phyloP scores from a whole-genome alignment of 2,888 invertebrate genomes.

The Rotaria socialis region DNA sequence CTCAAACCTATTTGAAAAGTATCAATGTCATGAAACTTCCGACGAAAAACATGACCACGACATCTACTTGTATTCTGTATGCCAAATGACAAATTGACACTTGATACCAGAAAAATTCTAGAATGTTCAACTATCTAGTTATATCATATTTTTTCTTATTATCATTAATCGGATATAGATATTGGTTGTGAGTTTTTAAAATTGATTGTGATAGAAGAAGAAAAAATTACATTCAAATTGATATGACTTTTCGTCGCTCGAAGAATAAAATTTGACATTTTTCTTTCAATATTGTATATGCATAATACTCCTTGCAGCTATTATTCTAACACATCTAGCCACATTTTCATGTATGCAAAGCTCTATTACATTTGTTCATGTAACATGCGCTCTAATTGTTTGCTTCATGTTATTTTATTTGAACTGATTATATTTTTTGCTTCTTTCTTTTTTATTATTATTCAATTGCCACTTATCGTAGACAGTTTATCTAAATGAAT shows the following conservation, averaged over 20 bases:
- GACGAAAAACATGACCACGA: no score
- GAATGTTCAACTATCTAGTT: background rate
- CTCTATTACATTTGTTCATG: background rate
- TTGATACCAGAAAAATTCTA: background rate
- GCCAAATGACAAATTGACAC: background rate
- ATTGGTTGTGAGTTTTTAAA: no score
- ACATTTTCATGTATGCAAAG: background rate
- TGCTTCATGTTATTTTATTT: background rate
- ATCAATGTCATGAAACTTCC: no score
- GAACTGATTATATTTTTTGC: background rate
- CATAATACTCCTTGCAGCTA: background rate
- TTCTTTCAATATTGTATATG: background rate
- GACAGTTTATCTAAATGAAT: background rate
- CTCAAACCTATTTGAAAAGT: no score
- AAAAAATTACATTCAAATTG: no score
- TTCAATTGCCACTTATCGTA: background rate
- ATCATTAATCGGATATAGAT: no score
- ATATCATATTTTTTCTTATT: no score
- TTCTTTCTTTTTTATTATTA: background rate
- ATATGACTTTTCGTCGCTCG: background rate
- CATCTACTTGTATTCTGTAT: no score
- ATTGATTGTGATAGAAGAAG: no score
- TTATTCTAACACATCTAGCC: conserved; percentile 10
- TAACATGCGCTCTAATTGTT: background rate
- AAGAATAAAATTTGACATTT: background rate